Evolutionary conservation across 2,888 invertebrate genomes (phyloP), one percentile per base, ranked within the genome.

Genomic region (Drosophila lutescens): DNA sequence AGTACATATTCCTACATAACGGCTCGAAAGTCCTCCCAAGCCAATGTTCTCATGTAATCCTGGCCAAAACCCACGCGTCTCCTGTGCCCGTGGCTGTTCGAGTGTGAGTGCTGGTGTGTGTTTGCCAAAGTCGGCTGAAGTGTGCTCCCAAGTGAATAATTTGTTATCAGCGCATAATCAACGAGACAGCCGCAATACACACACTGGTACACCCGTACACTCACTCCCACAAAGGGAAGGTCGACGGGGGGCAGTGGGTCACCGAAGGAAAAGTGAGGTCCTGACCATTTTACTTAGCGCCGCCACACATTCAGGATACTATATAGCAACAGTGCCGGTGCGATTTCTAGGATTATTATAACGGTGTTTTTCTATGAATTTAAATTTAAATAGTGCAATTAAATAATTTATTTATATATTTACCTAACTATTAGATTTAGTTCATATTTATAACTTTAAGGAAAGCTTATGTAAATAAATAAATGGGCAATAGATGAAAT

Each of bases 121-220:
- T 68, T 63, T 70, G 68, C 68, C 63, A 63, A 65, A 72, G 66
- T 81, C 69, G 86, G 82, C 63, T 79, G 89, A 78, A 74, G 78
- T 79, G 76, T 69, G 76, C 63, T 83, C 90, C 84, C 90, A 76
- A 75, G 86, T 86, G 89, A 86, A 90, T 89, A 90, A 90, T 90
- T 89, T 90, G 86, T 85, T 89, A 89, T 86, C 81, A 86, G 85
- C 85, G 80, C 88, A 90, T 90, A 90, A 90, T 89, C 85, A 89
- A 80, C 86, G 86, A 89, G 83, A 80, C 86, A 82, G 71, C 71
- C 56, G 54, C 58, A 76, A 63, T 43, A 75, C 69, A 77, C 69
- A 77, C 60, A 47, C 40, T 40, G 65, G 58, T 72, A 66, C 63
- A 61, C 15, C n/a, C n/a, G 58, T 72, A 66, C 63, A 61, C 15